Evolutionary conservation across 2,888 invertebrate genomes (phyloP), one percentile per base, ranked within the genome.

Genomic region (Troides aeacus): DNA sequence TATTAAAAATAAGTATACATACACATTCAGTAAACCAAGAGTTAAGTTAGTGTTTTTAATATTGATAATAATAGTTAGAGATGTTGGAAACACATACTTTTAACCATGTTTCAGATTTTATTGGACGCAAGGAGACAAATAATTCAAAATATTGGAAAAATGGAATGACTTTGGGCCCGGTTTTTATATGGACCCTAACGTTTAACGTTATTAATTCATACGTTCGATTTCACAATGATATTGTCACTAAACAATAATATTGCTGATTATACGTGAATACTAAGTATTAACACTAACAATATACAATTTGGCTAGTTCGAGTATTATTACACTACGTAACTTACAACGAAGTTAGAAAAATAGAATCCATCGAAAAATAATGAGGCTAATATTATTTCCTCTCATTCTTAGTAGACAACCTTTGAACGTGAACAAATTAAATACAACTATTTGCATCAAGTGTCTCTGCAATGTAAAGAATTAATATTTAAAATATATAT

Each of bases 301-400:
- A 57, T 24, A 62, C 42, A 65, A 50, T 53, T 50, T 36, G 7
- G 23, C 36, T 39, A 39, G n/a, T n/a, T n/a, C 12, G 39, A 18
- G 6, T 62, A 61, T 62, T 60, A 57, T 1, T 57, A 10, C 46
- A 50, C 15, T 56, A 62, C 42, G 30, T 53, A 56, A 21, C 46
- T 70, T 70, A 66, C 57, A 63, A 39, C 56, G 42, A 64, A 61
- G 57, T 57, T 71, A 71, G 67, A 71, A 71, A 71, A 71, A 71
- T 71, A 71, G 70, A 64, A 62, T 67, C 21, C 42, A 67, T 71
- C 67, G 67, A 71, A 68, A 71, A 67, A 71, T 71, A 70, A 71
- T 57, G 70, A 71, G 70, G 64, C 57, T 64, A 61, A 63, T 71
- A 72, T 68, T 61, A 53, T 65, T 74, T 74, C 72, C 74, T 70